These are phyloP conservation scores for Notamacropus eugenii DNA, from an alignment of 2,797 vertebrate genomes.

Conservation along the genomic window DNA sequence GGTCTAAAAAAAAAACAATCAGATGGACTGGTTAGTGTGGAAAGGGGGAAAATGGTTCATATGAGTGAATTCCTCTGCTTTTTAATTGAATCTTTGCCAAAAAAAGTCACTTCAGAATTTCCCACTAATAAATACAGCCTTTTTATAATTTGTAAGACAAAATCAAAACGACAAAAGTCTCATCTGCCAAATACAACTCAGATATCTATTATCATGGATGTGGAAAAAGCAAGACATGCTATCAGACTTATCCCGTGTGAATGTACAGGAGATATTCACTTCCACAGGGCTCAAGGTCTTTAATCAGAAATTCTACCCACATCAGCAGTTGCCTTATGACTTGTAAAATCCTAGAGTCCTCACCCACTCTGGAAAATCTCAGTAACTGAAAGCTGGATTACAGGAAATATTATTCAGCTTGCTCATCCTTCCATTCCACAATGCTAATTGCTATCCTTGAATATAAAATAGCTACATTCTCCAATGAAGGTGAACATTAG, in stretches of 20 bases:
- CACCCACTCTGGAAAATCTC: conserved; percentile 66
- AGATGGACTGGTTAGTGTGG: background rate
- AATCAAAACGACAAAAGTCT: background rate
- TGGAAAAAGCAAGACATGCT: background rate
- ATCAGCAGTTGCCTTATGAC: conserved; percentile 59
- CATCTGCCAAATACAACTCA: conserved; percentile 4
- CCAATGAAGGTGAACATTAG: conserved; percentile 64
- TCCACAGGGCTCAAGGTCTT: background rate
- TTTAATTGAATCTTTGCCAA: background rate
- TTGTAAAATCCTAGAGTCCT: conserved; percentile 53
- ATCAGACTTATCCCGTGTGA: background rate
- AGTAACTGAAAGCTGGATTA: conserved; percentile 71
- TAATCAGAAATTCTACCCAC: conserved; percentile 26
- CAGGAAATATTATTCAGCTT: conserved; percentile 65
- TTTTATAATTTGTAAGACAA: conserved; percentile 43
- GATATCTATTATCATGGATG: background rate
- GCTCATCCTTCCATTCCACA: conserved; percentile 70
- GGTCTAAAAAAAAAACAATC: background rate
- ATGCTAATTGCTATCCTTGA: conserved; percentile 76
- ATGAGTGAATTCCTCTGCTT: background rate
- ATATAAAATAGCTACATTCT: conserved; percentile 70
- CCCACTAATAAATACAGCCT: conserved; percentile 22
- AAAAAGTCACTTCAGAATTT: conserved; percentile 6
- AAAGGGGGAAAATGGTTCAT: background rate
- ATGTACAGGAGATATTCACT: background rate